phyloP scores from a whole-genome alignment of 2,888 invertebrate species.

The Dolichopus griseipennis region DNA sequence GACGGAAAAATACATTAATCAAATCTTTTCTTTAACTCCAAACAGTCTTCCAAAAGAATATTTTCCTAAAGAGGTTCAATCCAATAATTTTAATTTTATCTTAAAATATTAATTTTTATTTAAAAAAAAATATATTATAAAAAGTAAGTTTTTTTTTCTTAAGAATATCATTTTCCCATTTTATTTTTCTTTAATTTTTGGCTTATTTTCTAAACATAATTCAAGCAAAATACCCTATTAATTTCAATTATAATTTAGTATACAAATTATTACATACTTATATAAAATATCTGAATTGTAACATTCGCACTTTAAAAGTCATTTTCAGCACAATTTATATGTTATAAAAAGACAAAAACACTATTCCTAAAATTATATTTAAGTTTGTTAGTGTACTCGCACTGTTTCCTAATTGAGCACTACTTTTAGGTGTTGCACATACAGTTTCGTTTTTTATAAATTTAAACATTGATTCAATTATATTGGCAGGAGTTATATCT shows the following conservation, averaged over 20 bases:
- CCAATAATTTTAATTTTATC: too few relatives aligned
- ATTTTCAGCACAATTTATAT: neutral
- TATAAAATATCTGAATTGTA: neutral
- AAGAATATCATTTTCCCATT: neutral
- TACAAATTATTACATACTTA: neutral
- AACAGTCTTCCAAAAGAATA: too few relatives aligned
- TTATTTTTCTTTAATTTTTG: neutral
- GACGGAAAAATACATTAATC: too few relatives aligned
- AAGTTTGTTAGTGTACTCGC: neutral
- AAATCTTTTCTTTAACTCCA: too few relatives aligned
- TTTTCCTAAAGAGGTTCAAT: too few relatives aligned
- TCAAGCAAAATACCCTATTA: neutral
- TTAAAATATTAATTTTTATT: too few relatives aligned
- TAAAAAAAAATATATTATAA: too few relatives aligned
- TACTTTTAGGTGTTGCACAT: conserved; percentile 38
- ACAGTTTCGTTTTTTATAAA: conserved; percentile 60
- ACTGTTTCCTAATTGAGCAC: neutral
- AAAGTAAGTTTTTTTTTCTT: too few relatives aligned
- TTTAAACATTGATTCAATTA: conserved; percentile 65
- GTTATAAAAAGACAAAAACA: neutral
- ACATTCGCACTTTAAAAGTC: neutral
- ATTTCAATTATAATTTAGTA: neutral
- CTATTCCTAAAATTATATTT: neutral
- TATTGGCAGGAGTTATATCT: conserved; percentile 70
- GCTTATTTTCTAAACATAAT: neutral